Evolutionary conservation across 1,140 invertebrate species (phyloP), one percentile per base, ranked within the genome.

Genomic region (Euwallacea similis): DNA sequence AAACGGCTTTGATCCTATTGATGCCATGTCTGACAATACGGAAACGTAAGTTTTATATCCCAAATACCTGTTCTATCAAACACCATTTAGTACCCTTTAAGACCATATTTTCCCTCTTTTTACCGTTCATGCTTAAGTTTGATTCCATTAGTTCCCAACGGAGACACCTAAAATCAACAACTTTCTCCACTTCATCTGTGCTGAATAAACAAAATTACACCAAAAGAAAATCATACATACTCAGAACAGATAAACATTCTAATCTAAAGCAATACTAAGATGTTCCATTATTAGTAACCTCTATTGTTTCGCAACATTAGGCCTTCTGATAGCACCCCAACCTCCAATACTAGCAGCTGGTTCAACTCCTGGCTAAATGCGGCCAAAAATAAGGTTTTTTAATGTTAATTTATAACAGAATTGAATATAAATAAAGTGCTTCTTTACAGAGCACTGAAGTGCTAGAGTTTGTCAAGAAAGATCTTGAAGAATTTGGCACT

Each of bases 401-500:
- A 70, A 8, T 60, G 10, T 8, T 66, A 16, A 41, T 13, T 55
- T 55, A 54, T 46, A 46, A 42, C 33, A 41, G 56, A 59, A 59
- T 21, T 15, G 13, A 59, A 41, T 43, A 11, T 44, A 9, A 61
- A 16, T 10, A 10, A 41, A 58, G 21, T 33, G 4, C 21, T 4
- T 65, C 2, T 44, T 78, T 85, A 82, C 80, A 91, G 89, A 90
- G 89, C 70, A 84, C 84, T 7, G 86, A 89, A 79, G 90, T 92
- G 0, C 84, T 90, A 56, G 89, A 91, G 66, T 90, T 91, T 84
- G 89, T 93, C 69, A 90, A 90, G 76, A 88, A 88, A 78, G 91
- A 93, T 81, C 78, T 93, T 47, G 87, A 87, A 77, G 91, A 93
- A 81, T 88, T 92, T 75, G 87, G 89, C 42, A 85, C 84, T 66